phyloP scores from a whole-genome alignment of 2,888 invertebrate species.

The Ichneumon xanthorius region DNA sequence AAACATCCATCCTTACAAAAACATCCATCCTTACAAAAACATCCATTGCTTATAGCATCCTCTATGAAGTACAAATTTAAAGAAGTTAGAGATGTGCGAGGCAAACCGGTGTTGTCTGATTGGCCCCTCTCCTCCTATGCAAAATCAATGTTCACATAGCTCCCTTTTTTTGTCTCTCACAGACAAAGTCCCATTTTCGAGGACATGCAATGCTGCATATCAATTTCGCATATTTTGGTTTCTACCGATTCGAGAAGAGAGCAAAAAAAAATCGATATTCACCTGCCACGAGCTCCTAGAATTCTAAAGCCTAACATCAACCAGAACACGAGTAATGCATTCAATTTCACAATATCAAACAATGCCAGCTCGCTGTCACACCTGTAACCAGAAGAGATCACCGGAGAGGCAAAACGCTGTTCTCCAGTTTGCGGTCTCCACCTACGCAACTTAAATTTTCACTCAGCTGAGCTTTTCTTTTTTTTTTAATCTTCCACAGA shows the following conservation, averaged over 20 bases:
- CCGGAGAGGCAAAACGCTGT: not conserved
- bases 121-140: no score
- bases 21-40: no score
- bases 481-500: not conserved
- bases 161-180: not conserved
- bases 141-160: no score
- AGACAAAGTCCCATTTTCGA: not conserved
- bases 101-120: no score
- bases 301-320: not conserved
- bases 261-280: not conserved
- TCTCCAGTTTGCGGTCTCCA: no score
- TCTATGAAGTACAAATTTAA: no score
- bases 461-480: not conserved
- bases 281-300: not conserved
- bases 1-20: no score
- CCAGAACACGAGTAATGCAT: constrained; percentile 4
- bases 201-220: not conserved
- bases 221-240: not conserved
- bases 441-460: no score
- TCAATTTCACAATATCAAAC: not conserved
- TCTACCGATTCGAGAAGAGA: not conserved
- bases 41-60: no score
- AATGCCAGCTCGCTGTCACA: constrained; percentile 21
- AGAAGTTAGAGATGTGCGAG: no score
- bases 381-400: constrained; percentile 20